Percentiles rank a stretch among this genome's conserved stretches.
phyloP scores from a whole-genome alignment of 2,888 invertebrate species.

The Leptopterna dolabrata region DNA sequence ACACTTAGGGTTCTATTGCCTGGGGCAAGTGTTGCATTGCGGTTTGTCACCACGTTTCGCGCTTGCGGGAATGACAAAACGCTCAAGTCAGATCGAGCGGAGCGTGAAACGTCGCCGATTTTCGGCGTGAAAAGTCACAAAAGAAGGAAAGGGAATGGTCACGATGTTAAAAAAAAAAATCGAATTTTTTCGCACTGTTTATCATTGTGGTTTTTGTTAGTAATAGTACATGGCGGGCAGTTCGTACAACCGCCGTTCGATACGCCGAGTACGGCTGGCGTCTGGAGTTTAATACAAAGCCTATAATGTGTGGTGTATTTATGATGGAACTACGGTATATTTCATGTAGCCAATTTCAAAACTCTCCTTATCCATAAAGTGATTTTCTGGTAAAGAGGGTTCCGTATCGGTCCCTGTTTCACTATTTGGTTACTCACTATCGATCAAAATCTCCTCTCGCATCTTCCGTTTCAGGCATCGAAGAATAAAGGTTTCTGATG shows the following conservation, averaged over 20 bases:
- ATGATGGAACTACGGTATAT: too few species aligned
- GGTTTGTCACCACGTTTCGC: background rate
- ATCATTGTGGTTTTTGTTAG: background rate
- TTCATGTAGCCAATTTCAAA: too few species aligned
- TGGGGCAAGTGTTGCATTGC: background rate
- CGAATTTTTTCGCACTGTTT: background rate
- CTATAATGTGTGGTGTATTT: too few species aligned
- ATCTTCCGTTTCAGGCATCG: too few species aligned
- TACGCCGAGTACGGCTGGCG: background rate
- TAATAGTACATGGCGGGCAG: background rate
- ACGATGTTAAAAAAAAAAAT: background rate
- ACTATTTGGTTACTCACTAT: too few species aligned
- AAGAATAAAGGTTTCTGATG: too few species aligned
- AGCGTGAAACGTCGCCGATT: background rate
- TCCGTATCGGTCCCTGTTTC: too few species aligned
- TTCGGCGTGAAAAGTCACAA: conserved; percentile 7
- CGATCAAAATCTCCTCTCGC: too few species aligned
- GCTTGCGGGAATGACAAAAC: background rate
- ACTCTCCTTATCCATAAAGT: too few species aligned
- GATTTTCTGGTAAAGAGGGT: too few species aligned
- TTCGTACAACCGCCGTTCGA: background rate
- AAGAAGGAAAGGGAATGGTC: background rate
- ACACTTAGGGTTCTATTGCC: background rate
- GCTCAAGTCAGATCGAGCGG: background rate
- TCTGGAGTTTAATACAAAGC: background rate